Evolutionary conservation across 2,888 invertebrate genomes (phyloP).

Genomic region (Drosophila yooni): DNA sequence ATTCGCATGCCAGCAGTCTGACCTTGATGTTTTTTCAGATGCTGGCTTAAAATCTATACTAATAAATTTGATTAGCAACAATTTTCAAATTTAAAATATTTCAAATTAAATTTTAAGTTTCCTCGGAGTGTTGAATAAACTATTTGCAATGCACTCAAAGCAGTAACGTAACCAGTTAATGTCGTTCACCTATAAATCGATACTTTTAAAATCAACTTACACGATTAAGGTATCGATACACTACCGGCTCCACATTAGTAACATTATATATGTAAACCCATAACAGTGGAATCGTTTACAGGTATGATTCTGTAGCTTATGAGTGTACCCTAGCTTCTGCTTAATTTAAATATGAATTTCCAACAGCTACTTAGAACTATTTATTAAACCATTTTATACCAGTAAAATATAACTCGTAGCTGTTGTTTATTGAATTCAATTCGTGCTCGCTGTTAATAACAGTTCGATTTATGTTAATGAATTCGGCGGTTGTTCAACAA

Average conservation of each 20-base stretch:
- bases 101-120: neutral
- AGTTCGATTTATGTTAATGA: constrained; percentile 10
- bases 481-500: constrained; percentile 2
- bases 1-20: constrained; percentile 10
- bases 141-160: neutral
- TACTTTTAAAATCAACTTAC: neutral
- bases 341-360: neutral
- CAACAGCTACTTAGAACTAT: neutral
- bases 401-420: neutral
- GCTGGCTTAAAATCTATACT: constrained; percentile 18
- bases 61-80: constrained; percentile 47
- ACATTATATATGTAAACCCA: neutral
- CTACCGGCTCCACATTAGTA: neutral
- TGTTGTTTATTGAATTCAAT: neutral
- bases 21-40: constrained; percentile 4
- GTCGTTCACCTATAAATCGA: neutral
- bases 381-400: neutral
- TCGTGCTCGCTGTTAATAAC: constrained; percentile 10
- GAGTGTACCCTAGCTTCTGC: neutral
- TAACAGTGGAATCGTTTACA: neutral
- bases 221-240: neutral
- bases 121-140: neutral
- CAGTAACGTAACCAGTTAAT: neutral
- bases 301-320: neutral
- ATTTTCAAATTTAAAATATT: neutral